Base-by-base conservation (phyloP, 2,888 invertebrate genomes). In the Congeria kusceri region DNA sequence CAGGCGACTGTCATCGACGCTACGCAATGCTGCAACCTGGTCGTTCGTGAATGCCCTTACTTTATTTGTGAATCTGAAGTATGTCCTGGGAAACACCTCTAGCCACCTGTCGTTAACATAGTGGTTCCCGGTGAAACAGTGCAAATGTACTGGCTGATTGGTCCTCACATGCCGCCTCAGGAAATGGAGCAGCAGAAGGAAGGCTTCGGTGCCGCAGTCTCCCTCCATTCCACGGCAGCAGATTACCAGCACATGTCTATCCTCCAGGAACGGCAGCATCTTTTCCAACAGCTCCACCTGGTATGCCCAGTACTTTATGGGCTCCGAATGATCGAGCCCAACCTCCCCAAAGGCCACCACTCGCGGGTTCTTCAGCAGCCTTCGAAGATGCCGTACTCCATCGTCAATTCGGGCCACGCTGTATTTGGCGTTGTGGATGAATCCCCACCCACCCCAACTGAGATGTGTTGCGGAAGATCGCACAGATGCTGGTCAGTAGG, bases 261-360 rank as follows among this genome's bases (percentile, higher is more conserved):
- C 39, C 15, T 39, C 39, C 39, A 39, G 11, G 39, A 39, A 39
- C 39, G 39, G 39, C 39, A 39, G 13, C 56, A 56, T 25, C 11
- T 11, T 56, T n/a, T 56, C 23, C 56, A 56, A 25, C 20, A 56
- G 9, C 23, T 56, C 56, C 13, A 56, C 56, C 13, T 56, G 56
- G n/a, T 56, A 56, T 20, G 56, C 56, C 56, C 56, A 7, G 56
- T 56, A 56, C n/a, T 56, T 56, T n/a, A 56, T 56, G 56, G 56
- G 56, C 56, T 56, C 56, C 11, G 56, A 4, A 18, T 56, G 56
- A 56, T 56, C 56, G 7, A 56, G 56, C 11, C 56, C 56, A 20
- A 56, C 56, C 25, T 56, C 56, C 5, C 56, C 56, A 56, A 56
- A 56, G 11, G n/a, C 56, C n/a, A n/a, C 20, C 39, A 39, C 39